These are phyloP conservation scores for Alouatta caraya DNA, from an alignment of 2,797 vertebrate species.

Conservation along the genomic window DNA sequence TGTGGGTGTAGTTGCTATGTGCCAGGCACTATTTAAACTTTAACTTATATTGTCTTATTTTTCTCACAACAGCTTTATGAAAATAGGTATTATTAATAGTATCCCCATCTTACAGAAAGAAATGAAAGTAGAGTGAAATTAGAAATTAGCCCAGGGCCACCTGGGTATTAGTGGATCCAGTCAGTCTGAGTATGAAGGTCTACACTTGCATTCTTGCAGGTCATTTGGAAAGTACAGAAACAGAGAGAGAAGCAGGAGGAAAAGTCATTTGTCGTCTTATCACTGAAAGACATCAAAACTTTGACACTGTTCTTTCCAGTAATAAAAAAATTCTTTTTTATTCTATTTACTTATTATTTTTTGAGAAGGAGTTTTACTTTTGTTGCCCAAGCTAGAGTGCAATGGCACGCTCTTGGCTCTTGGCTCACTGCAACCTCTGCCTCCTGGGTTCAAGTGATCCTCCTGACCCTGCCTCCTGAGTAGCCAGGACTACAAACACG, in stretches of 20 bases:
- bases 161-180: neutral
- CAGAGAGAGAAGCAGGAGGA: neutral
- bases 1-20: neutral
- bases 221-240: slow-evolving; percentile 33
- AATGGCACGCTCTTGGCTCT: too few species aligned
- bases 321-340: neutral
- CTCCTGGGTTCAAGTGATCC: too few species aligned
- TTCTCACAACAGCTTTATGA: neutral
- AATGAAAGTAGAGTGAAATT: neutral
- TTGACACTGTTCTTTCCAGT: neutral
- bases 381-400: too few species aligned
- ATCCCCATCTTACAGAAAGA: neutral
- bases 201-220: neutral
- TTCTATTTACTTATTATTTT: too few species aligned
- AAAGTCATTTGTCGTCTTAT: neutral
- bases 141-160: neutral
- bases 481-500: too few species aligned
- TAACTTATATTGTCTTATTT: neutral
- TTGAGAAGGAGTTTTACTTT: too few species aligned
- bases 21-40: neutral
- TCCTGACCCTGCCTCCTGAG: too few species aligned
- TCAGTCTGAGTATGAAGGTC: neutral
- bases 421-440: too few species aligned
- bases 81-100: neutral
- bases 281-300: neutral